Percentiles rank a stretch among this genome's conserved stretches.
Evolutionary conservation across 2,113 vertebrate species (phyloP).

Genomic region (Rutilus rutilus): DNA sequence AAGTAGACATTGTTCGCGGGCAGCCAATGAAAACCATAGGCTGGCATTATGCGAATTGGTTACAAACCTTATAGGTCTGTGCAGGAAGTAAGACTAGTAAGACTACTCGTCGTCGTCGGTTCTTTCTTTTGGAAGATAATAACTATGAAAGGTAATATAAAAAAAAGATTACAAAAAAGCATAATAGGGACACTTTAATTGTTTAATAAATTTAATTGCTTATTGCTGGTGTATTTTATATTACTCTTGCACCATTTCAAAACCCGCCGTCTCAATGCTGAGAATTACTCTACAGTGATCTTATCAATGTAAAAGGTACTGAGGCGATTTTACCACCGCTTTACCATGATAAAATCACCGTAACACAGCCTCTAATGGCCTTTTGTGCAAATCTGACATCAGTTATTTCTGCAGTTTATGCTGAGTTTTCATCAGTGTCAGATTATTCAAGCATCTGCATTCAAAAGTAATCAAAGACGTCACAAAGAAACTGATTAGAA

Average conservation of each 20-base stretch:
- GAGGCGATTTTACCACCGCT: neutral
- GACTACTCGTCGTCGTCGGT: too few relatives aligned
- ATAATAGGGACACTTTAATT: too few relatives aligned
- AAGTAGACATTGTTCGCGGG: too few relatives aligned
- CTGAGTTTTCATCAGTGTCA: constrained; percentile 3
- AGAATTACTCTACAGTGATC: neutral
- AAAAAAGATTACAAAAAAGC: too few relatives aligned
- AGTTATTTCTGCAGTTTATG: neutral
- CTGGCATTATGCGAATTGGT: too few relatives aligned
- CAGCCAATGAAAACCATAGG: too few relatives aligned
- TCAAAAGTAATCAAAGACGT: constrained; percentile 8
- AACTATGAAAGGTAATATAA: too few relatives aligned
- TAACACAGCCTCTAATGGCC: neutral
- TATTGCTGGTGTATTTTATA: neutral
- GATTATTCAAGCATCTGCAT: constrained; percentile 27
- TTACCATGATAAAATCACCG: neutral
- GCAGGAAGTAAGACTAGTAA: too few relatives aligned
- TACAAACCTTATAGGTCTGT: too few relatives aligned
- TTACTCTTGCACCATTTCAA: neutral
- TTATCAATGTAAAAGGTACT: neutral
- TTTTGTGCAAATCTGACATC: neutral
- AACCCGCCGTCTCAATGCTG: neutral
- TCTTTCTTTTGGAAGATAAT: too few relatives aligned
- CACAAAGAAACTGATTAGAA: constrained; percentile 1
- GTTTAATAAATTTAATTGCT: neutral